Percentiles rank a stretch among this genome's conserved stretches.
Evolutionary conservation across 2,113 vertebrate genomes (phyloP).

Genomic region (Calyptomena viridis): DNA sequence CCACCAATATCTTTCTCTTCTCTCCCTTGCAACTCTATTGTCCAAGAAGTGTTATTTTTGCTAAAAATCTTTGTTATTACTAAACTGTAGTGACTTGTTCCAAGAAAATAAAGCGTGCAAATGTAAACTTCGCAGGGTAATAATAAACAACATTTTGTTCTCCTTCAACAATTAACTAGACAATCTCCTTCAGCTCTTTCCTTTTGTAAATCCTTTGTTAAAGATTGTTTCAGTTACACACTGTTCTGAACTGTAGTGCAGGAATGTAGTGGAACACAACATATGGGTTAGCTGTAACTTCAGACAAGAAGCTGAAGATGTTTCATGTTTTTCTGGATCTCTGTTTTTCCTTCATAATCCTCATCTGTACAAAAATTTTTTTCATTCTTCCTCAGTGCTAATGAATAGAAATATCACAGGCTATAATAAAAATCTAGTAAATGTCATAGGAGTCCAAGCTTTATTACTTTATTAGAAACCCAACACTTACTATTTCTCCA

Average conservation of each 20-base stretch:
- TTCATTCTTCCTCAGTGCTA: accelerated
- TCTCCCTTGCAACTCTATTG: background rate
- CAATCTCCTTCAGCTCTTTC: background rate
- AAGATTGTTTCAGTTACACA: background rate
- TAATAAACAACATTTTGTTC: constrained; percentile 17
- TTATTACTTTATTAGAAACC: background rate
- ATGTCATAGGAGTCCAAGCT: background rate
- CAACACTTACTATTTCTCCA: background rate
- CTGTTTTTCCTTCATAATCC: background rate
- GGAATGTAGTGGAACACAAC: background rate
- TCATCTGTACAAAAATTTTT: background rate
- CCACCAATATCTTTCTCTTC: background rate
- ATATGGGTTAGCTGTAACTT: background rate
- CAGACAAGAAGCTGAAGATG: background rate
- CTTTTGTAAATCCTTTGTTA: background rate
- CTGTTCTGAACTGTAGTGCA: background rate
- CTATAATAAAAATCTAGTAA: background rate
- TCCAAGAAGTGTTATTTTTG: background rate
- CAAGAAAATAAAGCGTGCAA: constrained; percentile 27
- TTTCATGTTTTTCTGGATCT: background rate
- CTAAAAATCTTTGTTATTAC: background rate
- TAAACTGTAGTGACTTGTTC: background rate
- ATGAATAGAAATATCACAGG: background rate
- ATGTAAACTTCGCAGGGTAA: constrained; percentile 39
- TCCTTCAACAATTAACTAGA: background rate